Evolutionary conservation across 2,888 invertebrate genomes (phyloP).

Genomic region (Tribolium freemani): DNA sequence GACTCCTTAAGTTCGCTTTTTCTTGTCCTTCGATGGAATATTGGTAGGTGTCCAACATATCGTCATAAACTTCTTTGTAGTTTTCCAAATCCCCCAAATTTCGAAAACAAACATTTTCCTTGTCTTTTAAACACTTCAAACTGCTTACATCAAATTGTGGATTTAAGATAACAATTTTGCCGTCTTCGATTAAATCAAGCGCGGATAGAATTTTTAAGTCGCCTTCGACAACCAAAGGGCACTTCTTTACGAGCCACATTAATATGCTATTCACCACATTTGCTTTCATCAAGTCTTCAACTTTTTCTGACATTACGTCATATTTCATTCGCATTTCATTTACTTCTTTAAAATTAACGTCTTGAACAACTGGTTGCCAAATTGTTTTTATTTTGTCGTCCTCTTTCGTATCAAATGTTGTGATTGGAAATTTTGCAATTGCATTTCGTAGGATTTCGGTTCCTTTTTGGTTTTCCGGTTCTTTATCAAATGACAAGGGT

Average conservation of each 20-base stretch:
- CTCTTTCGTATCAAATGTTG: background rate
- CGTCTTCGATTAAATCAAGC: background rate
- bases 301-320: background rate
- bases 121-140: background rate
- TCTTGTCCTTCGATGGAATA: constrained; percentile 3
- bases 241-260: background rate
- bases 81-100: background rate
- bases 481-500: background rate
- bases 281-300: background rate
- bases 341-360: background rate
- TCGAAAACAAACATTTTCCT: background rate
- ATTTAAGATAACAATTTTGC: background rate
- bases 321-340: background rate
- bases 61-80: background rate
- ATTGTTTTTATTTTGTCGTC: background rate
- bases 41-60: background rate
- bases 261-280: background rate
- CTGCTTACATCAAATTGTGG: background rate
- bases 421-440: background rate
- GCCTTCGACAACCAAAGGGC: background rate
- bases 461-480: background rate
- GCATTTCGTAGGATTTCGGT: background rate
- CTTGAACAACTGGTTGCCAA: background rate
- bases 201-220: background rate
- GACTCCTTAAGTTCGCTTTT: background rate